phyloP scores from a whole-genome alignment of 2,888 invertebrate species.

The Cinara cedri region DNA sequence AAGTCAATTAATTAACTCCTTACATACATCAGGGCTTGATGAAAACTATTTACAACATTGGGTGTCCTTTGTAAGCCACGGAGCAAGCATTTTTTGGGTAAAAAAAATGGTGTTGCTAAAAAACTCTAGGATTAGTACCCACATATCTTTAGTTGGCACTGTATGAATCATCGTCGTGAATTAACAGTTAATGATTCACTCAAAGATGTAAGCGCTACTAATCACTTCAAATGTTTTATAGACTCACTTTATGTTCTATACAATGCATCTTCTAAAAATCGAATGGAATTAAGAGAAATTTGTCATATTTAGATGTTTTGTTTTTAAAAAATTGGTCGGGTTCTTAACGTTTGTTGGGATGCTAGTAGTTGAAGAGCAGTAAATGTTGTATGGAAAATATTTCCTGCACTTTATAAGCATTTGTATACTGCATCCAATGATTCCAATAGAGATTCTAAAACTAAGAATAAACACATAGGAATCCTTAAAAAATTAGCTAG shows the following conservation, averaged over 20 bases:
- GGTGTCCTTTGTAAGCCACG: slow-evolving; percentile 4
- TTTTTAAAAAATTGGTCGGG: slow-evolving; percentile 57
- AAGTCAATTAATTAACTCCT: no score
- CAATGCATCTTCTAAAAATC: slow-evolving; percentile 59
- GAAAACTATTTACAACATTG: neutral
- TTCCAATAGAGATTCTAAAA: no score
- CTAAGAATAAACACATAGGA: no score
- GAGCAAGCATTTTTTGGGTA: neutral
- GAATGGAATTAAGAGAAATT: slow-evolving; percentile 52
- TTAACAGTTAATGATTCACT: slow-evolving; percentile 57
- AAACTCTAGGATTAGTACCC: slow-evolving; percentile 32
- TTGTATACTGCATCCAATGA: no score
- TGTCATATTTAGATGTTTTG: slow-evolving; percentile 46
- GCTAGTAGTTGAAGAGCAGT: slow-evolving; percentile 57
- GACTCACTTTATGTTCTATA: no score
- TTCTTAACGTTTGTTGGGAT: slow-evolving; percentile 58
- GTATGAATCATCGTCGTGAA: slow-evolving; percentile 57
- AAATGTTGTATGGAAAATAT: no score
- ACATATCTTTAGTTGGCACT: slow-evolving; percentile 58
- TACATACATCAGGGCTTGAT: no score
- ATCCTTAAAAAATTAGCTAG: no score
- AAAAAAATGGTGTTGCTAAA: slow-evolving; percentile 22
- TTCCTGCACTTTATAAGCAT: no score
- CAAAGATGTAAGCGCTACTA: slow-evolving; percentile 56
- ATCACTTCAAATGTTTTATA: no score